Evolutionary conservation across 1,140 invertebrate species (phyloP).

Genomic region (Drosophila nigrodunni): DNA sequence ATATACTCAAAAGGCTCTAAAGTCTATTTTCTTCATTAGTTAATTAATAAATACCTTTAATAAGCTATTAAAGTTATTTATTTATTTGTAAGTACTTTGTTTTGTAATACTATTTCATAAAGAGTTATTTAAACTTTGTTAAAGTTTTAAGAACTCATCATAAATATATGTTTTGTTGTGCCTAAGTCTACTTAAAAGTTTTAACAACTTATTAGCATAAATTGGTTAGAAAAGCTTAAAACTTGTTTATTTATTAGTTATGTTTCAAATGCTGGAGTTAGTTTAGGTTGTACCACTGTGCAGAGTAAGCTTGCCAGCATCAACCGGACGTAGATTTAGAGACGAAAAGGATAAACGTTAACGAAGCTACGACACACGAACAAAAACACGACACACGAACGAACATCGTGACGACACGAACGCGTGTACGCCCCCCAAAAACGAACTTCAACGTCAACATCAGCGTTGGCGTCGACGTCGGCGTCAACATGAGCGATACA

Average conservation of each 20-base stretch:
- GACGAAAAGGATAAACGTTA: conserved; percentile 57
- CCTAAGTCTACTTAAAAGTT: too few relatives aligned
- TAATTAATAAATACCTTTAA: too few relatives aligned
- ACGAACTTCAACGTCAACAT: conserved; percentile 20
- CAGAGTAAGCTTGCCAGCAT: conserved; percentile 52
- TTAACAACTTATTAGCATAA: not conserved
- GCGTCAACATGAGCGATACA: conserved; percentile 23
- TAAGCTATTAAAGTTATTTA: too few relatives aligned
- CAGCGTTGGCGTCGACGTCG: not conserved
- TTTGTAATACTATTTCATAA: too few relatives aligned
- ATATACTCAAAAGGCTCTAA: too few relatives aligned
- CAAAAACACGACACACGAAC: conserved; percentile 42
- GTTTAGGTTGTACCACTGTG: conserved; percentile 40
- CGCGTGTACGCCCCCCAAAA: conserved; percentile 27
- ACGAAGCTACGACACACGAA: conserved; percentile 58
- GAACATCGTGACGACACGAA: conserved; percentile 32
- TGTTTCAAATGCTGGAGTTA: not conserved
- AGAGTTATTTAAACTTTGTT: too few relatives aligned
- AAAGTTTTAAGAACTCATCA: too few relatives aligned
- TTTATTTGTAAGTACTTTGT: too few relatives aligned
- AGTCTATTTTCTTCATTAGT: too few relatives aligned
- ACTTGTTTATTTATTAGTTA: conserved; percentile 8
- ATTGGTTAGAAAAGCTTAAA: not conserved
- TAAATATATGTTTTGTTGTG: too few relatives aligned
- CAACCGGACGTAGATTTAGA: conserved; percentile 35